Base-by-base conservation (phyloP, 2,888 invertebrate genomes). In the Helobdella robusta region DNA sequence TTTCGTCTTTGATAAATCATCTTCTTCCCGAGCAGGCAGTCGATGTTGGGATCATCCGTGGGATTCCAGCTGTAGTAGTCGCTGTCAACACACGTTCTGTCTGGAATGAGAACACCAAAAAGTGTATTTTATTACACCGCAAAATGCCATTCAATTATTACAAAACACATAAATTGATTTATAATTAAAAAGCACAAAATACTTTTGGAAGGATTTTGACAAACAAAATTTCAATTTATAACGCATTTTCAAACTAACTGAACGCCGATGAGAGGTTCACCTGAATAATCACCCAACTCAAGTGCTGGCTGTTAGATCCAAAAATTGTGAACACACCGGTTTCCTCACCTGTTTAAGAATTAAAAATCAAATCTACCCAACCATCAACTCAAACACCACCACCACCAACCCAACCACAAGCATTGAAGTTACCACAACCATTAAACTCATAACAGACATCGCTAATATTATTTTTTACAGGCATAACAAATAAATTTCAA, bases 41-140 rank as follows among this genome's bases (percentile, higher is more conserved):
- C 85, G 83, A 71, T 84, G 81, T 44, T 73, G 69, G 68, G 69
- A 68, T 68, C 63, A 67, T 71, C 67, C 30, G 50, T 72, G 66
- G 91, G 89, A 1, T 89, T 87, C 92, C 92, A 92, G 73, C 84
- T 84, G 79, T 91, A 92, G 78, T 89, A 92, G 77, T 92, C 91
- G 0, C 85, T 85, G 23, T 83, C 75, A 0, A 83, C 84, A 75
- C 89, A 89, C 67, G 15, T 18, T 15, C 56, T 34, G 35, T 62
- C 68, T 67, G 44, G 23, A 34, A n/a, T 8, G 59, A 35, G 25
- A 4, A 25, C 2, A 4, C n/a, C n/a, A n/a, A n/a, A n/a, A n/a
- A n/a, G n/a, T n/a, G n/a, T n/a, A n/a, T n/a, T n/a, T n/a, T n/a
- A n/a, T n/a, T n/a, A n/a, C n/a, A n/a, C n/a, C n/a, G n/a, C n/a